phyloP scores from a whole-genome alignment of 2,797 vertebrate species.

The Nasua narica region DNA sequence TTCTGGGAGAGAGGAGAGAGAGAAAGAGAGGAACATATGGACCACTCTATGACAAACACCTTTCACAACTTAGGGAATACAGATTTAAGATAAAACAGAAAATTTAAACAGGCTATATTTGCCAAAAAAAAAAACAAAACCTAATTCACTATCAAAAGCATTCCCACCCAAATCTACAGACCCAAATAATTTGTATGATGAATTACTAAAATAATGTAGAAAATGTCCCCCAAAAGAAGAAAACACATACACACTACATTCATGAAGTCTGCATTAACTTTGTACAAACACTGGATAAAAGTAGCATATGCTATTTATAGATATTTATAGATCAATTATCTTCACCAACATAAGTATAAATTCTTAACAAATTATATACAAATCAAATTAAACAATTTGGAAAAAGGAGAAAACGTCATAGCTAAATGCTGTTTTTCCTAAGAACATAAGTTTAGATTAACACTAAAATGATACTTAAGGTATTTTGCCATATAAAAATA shows the following conservation, averaged over 20 bases:
- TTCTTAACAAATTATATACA: neutral
- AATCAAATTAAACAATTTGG: neutral
- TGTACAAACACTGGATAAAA: neutral
- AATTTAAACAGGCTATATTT: neutral
- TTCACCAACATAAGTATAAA: neutral
- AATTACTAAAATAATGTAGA: neutral
- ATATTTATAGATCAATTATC: neutral
- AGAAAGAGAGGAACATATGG: neutral
- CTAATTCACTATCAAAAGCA: neutral
- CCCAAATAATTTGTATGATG: neutral
- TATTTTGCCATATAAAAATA: neutral
- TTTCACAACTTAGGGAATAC: neutral
- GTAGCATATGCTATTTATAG: neutral
- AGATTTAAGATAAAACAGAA: neutral
- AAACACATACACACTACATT: neutral
- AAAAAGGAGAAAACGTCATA: neutral
- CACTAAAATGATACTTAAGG: neutral
- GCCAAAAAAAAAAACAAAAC: neutral
- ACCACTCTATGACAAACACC: neutral
- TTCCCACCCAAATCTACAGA: neutral
- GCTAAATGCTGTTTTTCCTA: neutral
- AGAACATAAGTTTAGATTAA: neutral
- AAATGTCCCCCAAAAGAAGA: neutral
- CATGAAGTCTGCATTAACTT: neutral
- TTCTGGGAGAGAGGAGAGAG: neutral